Evolutionary conservation across 2,113 vertebrate species (phyloP).

Genomic region (Rhabdomys dilectus): DNA sequence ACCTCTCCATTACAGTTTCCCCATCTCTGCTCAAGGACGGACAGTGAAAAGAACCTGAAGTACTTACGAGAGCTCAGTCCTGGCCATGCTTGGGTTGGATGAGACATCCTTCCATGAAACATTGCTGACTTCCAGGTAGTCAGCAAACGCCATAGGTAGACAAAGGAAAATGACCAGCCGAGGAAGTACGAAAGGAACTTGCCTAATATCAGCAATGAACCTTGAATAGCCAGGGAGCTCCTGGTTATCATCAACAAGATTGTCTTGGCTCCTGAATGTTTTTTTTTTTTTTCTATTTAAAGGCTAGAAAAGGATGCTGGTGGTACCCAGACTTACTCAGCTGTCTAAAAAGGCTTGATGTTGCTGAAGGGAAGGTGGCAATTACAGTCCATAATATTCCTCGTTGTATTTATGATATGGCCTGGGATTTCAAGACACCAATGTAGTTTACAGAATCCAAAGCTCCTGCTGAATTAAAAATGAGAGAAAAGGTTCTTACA

Average conservation of each 20-base stretch:
- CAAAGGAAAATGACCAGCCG: not conserved
- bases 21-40: slow-evolving; percentile 36
- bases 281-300: slow-evolving; percentile 4
- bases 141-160: slow-evolving; percentile 37
- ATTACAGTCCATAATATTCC: not conserved
- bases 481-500: not conserved
- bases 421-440: not conserved
- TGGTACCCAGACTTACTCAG: not conserved
- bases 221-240: slow-evolving; percentile 7
- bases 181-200: not conserved
- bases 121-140: slow-evolving; percentile 37
- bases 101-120: slow-evolving; percentile 10
- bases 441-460: not conserved
- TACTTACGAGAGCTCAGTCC: not conserved
- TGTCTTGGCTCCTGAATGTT: slow-evolving; percentile 29
- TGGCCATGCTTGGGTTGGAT: not conserved
- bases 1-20: slow-evolving; percentile 18
- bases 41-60: not conserved
- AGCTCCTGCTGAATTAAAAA: not conserved
- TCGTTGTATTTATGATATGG: not conserved
- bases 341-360: not conserved
- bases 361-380: not conserved
- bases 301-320: not conserved
- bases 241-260: slow-evolving; percentile 21
- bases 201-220: not conserved